Conservation (phyloP, 2,888 invertebrate genomes). For the Thymelicus sylvestris region DNA sequence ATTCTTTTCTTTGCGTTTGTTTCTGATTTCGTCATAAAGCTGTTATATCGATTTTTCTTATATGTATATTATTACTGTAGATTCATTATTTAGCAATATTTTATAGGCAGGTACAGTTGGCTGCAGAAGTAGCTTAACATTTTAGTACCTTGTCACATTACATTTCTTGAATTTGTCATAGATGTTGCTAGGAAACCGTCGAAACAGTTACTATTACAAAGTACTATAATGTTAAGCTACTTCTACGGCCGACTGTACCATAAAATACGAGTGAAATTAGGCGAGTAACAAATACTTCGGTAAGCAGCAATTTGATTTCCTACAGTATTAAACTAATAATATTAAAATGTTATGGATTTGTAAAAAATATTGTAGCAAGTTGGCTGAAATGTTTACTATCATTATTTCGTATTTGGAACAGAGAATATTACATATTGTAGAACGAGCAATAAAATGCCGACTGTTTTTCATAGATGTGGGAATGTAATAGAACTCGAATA, state of each 20-base stretch:
- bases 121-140: too few relatives aligned
- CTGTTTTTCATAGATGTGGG: background rate
- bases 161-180: too few relatives aligned
- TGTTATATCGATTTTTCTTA: too few relatives aligned
- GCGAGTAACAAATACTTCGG: slow-evolving; percentile 5
- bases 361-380: slow-evolving; percentile 8
- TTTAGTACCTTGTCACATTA: too few relatives aligned
- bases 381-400: background rate
- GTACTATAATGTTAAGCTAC: too few relatives aligned
- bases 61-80: too few relatives aligned
- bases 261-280: slow-evolving; percentile 5
- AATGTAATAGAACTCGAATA: background rate
- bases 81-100: too few relatives aligned
- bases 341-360: slow-evolving; percentile 7
- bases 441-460: slow-evolving; percentile 13
- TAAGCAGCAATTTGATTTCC: slow-evolving; percentile 6
- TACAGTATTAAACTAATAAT: slow-evolving; percentile 18
- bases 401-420: slow-evolving; percentile 1
- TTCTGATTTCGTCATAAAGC: too few relatives aligned
- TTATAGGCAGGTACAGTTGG: background rate
- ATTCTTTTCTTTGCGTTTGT: background rate
- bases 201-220: too few relatives aligned
- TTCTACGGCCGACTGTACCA: too few relatives aligned
- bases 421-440: background rate
- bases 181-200: too few relatives aligned